Conservation (phyloP, 2,888 invertebrate genomes). For the Seira sanloemensis region DNA sequence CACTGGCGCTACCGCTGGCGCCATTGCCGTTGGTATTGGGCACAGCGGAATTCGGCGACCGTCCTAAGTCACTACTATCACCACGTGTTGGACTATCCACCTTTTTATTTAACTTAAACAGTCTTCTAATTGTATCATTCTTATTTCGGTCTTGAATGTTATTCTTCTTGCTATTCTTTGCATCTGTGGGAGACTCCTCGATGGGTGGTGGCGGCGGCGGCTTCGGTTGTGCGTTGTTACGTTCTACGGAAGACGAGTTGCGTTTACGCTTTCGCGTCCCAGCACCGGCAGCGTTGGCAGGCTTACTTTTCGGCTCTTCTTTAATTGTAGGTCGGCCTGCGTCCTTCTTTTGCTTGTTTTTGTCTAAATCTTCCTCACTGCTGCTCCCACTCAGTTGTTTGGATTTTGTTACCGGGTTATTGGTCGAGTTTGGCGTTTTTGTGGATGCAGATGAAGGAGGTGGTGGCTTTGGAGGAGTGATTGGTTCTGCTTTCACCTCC, state of each 20-base stretch:
- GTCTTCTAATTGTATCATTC: conserved; percentile 70
- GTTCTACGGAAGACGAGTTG: conserved; percentile 60
- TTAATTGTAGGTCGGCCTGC: neutral
- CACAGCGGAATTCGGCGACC: conserved; percentile 40
- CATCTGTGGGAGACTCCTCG: conserved; percentile 8
- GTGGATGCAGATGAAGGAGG: conserved; percentile 53
- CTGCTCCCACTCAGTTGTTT: conserved; percentile 71
- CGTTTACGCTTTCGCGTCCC: conserved; percentile 62
- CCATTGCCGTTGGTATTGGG: conserved; percentile 41
- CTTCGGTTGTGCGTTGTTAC: conserved; percentile 40
- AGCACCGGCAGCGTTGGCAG: conserved; percentile 58
- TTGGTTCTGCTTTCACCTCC: conserved; percentile 56
- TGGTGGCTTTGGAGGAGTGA: conserved; percentile 64
- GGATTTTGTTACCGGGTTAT: conserved; percentile 61
- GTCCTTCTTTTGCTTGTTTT: conserved; percentile 47
- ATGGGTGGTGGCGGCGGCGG: conserved; percentile 25
- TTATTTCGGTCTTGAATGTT: conserved; percentile 72
- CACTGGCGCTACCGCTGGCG: conserved; percentile 30
- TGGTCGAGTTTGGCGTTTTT: conserved; percentile 65
- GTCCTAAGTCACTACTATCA: conserved; percentile 48
- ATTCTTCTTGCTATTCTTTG: conserved; percentile 55
- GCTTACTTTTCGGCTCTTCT: conserved; percentile 44
- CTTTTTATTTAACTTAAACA: conserved; percentile 69
- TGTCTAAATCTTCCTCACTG: conserved; percentile 69
- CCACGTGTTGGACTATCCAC: conserved; percentile 67